Evolutionary conservation across 2,797 vertebrate species (phyloP).

Genomic region (Peromyscus nudipes): DNA sequence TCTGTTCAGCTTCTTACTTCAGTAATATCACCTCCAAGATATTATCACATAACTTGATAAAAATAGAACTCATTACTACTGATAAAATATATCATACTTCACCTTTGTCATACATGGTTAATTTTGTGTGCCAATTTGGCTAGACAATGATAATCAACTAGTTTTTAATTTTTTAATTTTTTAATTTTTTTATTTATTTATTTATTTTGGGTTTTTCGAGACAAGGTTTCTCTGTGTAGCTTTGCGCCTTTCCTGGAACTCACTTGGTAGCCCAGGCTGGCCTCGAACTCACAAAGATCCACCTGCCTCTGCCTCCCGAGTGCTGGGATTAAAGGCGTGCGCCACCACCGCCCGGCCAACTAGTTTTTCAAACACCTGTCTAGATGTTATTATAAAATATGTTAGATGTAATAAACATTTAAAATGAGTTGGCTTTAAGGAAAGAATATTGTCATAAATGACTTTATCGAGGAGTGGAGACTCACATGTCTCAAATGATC

Average conservation of each 20-base stretch:
- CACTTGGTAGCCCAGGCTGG: no score
- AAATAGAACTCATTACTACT: background rate
- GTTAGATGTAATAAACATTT: background rate
- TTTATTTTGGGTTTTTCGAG: no score
- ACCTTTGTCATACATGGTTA: background rate
- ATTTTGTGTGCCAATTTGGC: background rate
- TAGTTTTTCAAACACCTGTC: background rate
- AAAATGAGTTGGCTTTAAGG: background rate
- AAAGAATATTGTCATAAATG: background rate
- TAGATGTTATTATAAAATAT: background rate
- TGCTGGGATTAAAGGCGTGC: no score
- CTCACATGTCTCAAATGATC: background rate
- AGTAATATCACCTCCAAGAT: background rate
- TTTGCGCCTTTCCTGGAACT: no score
- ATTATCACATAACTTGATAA: no score
- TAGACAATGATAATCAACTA: background rate
- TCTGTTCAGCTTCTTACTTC: background rate
- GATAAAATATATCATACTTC: background rate
- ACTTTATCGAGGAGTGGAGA: background rate
- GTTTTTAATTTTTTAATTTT: no score
- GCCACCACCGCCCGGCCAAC: no score
- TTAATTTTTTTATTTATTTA: no score
- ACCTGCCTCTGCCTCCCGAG: no score
- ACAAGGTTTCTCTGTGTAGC: no score
- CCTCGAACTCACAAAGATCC: no score